Evolutionary conservation across 2,113 vertebrate species (phyloP).

Genomic region (Myotis yumanensis): DNA sequence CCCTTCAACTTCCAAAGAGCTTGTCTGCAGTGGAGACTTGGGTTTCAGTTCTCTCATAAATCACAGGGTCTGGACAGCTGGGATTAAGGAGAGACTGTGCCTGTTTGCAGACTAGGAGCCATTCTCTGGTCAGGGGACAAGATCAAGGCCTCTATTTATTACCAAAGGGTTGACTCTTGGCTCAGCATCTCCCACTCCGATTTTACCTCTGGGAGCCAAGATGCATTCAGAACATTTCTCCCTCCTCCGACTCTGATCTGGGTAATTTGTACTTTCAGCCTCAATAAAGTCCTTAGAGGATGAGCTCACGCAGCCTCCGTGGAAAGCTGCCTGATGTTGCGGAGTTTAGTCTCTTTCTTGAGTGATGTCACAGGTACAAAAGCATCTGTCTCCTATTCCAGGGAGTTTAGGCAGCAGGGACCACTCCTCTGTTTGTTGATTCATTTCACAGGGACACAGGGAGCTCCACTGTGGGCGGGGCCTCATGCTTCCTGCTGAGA

Average conservation of each 20-base stretch:
- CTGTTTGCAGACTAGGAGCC: background rate
- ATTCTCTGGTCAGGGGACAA: background rate
- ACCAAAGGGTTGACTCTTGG: background rate
- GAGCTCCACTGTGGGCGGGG: background rate
- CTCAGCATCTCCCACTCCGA: background rate
- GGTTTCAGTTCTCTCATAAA: conserved; percentile 28
- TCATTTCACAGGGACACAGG: background rate
- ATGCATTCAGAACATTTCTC: background rate
- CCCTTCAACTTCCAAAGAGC: background rate
- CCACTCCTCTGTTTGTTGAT: background rate
- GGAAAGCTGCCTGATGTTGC: background rate
- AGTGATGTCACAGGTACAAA: background rate
- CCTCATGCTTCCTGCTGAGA: background rate
- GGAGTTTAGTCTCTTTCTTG: background rate
- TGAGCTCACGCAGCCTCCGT: background rate
- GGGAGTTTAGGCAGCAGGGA: background rate
- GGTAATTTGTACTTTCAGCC: background rate
- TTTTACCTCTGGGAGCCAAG: conserved; percentile 9
- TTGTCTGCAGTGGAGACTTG: background rate
- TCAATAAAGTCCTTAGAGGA: background rate
- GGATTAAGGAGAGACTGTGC: background rate
- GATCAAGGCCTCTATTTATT: background rate
- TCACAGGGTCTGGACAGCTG: background rate
- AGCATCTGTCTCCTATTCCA: background rate
- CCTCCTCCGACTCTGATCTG: background rate